Evolutionary conservation across 2,797 vertebrate species (phyloP), one percentile per base, ranked within the genome.

Genomic region (Anguilla anguilla): DNA sequence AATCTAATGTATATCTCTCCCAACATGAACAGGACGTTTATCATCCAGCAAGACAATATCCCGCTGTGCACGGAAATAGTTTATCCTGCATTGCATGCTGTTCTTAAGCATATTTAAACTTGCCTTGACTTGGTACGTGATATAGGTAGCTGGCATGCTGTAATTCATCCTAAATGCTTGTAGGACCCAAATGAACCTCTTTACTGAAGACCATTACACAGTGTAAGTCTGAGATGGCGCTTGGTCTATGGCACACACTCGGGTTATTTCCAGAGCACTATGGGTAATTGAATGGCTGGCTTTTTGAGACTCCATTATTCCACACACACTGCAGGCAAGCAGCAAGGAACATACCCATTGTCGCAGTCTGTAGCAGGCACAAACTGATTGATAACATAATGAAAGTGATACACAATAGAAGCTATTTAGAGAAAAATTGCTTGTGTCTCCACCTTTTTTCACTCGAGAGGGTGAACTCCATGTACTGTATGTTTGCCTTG

Each of bases 1-100:
- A 94, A 94, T 94, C 94, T 94, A 94, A 95, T 93, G 93, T 94
- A 94, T 94, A 94, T 93, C 91, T 94, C 91, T 39, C 53, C 89
- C 92, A 94, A 93, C 92, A 92, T 92, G 94, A 95, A 94, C 93
- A 91, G 89, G n/a, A 91, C 91, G 90, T 96, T 94, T 94, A 94
- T 95, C 95, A 95, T 91, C 93, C 31, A 6, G 87, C 53, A 51
- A 35, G 55, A 64, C 49, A 13, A 85, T 87, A 77, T 79, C 31
- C 43, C 39, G 85, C 69, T 88, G 39, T 59, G 31, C 69, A 35
- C 61, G 57, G 49, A 10, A 87, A 17, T 67, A 28, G 4, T 49
- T 28, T 17, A 11, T 61, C 64, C 9, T 55, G 7, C 15, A 39
- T 84, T 72, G 84, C 59, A 55, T n/a, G 51, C 19, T 46, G 64